Evolutionary conservation across 2,888 invertebrate species (phyloP).

Genomic region (Rhagonycha fulva): DNA sequence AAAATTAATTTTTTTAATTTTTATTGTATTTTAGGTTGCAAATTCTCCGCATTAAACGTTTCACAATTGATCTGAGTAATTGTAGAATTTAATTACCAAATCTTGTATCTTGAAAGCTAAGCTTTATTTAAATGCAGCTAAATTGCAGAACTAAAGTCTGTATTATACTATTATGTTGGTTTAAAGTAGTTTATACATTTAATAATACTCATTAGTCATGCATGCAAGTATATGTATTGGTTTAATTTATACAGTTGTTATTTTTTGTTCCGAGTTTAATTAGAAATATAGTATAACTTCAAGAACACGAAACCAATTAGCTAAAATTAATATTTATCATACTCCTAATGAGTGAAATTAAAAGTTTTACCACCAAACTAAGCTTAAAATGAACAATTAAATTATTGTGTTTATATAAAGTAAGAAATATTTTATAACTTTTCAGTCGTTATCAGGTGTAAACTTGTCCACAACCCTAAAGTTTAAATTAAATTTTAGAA

Average conservation of each 20-base stretch:
- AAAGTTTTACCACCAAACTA: background rate
- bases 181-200: background rate
- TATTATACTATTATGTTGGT: background rate
- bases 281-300: background rate
- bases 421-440: background rate
- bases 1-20: too few relatives aligned
- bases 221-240: background rate
- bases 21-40: too few relatives aligned
- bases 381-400: background rate
- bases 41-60: too few relatives aligned
- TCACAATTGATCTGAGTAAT: too few relatives aligned
- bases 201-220: background rate
- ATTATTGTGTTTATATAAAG: background rate
- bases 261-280: background rate
- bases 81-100: too few relatives aligned
- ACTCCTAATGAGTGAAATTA: background rate
- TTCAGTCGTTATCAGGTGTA: background rate
- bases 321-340: background rate
- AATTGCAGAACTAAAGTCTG: background rate
- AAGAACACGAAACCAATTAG: background rate
- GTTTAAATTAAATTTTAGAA: background rate
- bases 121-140: background rate
- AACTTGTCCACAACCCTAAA: background rate
- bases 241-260: background rate
- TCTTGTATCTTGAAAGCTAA: background rate